phyloP scores from a whole-genome alignment of 2,888 invertebrate genomes.

The Adelphocoris suturalis region DNA sequence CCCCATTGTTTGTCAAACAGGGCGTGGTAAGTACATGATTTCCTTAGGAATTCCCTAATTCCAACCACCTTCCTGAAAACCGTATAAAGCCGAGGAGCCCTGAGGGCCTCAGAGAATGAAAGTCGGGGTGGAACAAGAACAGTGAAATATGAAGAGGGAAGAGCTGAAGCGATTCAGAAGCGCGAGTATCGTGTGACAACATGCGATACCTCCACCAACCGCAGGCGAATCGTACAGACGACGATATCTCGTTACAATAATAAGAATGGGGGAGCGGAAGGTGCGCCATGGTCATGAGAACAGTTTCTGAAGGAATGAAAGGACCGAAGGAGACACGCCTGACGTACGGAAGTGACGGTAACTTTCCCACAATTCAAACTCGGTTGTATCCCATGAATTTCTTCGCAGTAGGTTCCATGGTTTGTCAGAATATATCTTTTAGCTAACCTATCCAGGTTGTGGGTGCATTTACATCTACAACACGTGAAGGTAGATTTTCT shows the following conservation, averaged over 20 bases:
- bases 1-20: too few species aligned
- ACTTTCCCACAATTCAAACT: not conserved
- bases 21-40: not conserved
- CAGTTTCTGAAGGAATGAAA: constrained; percentile 38
- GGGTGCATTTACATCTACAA: too few species aligned
- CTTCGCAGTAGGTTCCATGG: not conserved
- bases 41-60: not conserved
- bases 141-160: constrained; percentile 63
- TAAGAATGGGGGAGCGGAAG: constrained; percentile 28
- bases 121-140: constrained; percentile 14
- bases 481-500: too few species aligned
- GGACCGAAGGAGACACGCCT: constrained; percentile 19
- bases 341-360: constrained; percentile 30
- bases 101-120: constrained; percentile 17
- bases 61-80: not conserved
- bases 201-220: constrained; percentile 51
- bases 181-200: constrained; percentile 52
- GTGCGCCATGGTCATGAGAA: constrained; percentile 54
- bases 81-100: not conserved
- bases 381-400: constrained; percentile 10
- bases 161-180: constrained; percentile 43
- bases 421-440: too few species aligned
- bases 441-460: too few species aligned
- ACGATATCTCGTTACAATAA: constrained; percentile 49
- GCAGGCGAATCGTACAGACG: constrained; percentile 50